phyloP scores from a whole-genome alignment of 2,888 invertebrate species.

The Halictus ligatus region DNA sequence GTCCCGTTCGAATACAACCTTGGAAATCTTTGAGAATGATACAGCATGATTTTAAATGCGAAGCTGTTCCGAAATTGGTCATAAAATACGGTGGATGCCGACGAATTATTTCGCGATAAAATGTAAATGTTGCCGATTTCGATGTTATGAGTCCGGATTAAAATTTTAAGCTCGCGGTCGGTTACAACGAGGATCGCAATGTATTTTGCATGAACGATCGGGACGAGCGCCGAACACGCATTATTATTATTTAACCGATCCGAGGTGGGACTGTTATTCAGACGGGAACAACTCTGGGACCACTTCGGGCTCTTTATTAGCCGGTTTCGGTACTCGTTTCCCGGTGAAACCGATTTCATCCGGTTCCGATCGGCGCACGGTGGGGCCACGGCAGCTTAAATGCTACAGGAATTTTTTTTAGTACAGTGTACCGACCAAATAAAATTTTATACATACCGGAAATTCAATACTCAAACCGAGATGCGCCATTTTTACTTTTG shows the following conservation, averaged over 20 bases:
- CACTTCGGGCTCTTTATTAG: neutral
- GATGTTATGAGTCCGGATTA: neutral
- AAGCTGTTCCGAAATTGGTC: neutral
- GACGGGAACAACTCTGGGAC: neutral
- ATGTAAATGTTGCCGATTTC: neutral
- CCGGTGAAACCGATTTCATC: constrained; percentile 23
- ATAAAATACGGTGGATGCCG: neutral
- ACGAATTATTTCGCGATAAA: neutral
- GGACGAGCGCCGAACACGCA: neutral
- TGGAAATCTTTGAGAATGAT: neutral
- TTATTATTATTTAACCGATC: neutral
- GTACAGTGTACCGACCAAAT: neutral
- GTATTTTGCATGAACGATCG: neutral
- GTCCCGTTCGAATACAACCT: neutral
- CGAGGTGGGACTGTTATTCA: neutral
- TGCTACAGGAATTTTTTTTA: neutral
- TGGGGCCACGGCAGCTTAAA: too few relatives aligned
- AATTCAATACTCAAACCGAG: neutral
- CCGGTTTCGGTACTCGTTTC: constrained; percentile 35
- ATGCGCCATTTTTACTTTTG: too few relatives aligned
- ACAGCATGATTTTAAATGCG: neutral
- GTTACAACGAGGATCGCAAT: neutral
- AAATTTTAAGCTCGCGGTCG: neutral
- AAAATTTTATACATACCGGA: neutral
- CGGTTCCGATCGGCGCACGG: neutral